phyloP scores from a whole-genome alignment of 2,888 invertebrate species.

The Diachrysia chrysitis region DNA sequence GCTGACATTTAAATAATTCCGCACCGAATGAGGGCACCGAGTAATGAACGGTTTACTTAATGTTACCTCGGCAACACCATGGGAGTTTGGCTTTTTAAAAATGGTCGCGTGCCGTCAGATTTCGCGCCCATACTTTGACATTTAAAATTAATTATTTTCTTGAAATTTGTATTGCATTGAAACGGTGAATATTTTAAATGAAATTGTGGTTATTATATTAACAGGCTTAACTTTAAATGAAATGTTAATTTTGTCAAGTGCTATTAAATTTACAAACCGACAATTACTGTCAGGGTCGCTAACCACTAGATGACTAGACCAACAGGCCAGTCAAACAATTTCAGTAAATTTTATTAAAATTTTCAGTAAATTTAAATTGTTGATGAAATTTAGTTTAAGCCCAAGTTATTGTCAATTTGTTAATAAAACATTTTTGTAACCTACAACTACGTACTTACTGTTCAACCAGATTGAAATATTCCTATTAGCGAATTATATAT shows the following conservation, averaged over 20 bases:
- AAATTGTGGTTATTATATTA: neutral
- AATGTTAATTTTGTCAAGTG: neutral
- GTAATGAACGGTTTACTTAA: conserved; percentile 79
- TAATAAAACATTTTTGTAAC: neutral
- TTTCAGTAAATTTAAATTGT: too few relatives aligned
- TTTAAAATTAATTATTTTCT: conserved; percentile 27
- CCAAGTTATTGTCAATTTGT: neutral
- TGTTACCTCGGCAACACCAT: conserved; percentile 67
- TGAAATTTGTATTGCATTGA: conserved; percentile 29
- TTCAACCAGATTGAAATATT: too few relatives aligned
- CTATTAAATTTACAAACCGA: neutral
- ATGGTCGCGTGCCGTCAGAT: conserved; percentile 62
- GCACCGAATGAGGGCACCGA: conserved; percentile 74
- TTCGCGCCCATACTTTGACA: conserved; percentile 16
- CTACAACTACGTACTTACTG: too few relatives aligned
- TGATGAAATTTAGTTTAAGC: neutral
- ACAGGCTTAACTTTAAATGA: neutral
- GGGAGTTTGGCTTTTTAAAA: conserved; percentile 49
- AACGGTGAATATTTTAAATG: neutral
- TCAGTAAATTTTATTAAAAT: too few relatives aligned
- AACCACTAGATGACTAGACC: too few relatives aligned
- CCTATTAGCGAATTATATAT: too few relatives aligned
- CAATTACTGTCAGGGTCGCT: too few relatives aligned
- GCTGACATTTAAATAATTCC: conserved; percentile 89
- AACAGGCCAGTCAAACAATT: too few relatives aligned